These are phyloP conservation scores for Caenorhabditis imperialis DNA, from an alignment of 2,888 invertebrate genomes.

Conservation along the genomic window DNA sequence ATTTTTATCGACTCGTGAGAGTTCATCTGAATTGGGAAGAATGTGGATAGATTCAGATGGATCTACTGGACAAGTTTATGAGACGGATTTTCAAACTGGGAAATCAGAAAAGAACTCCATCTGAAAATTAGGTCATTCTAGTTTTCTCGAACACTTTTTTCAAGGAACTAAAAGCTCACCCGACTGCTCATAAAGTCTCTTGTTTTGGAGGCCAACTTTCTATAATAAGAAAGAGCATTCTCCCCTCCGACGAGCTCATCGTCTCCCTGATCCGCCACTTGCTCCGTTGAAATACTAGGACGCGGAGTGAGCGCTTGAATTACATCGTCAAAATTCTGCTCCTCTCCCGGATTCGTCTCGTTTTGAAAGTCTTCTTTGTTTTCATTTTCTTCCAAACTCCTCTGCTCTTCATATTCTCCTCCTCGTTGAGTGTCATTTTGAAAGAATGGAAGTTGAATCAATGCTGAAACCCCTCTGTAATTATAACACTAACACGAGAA, in stretches of 20 bases:
- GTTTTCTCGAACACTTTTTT: not conserved
- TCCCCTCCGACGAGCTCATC: conserved; percentile 32
- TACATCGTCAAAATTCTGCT: no score
- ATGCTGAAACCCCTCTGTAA: no score
- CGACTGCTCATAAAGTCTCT: conserved; percentile 8
- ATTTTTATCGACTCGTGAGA: conserved; percentile 12
- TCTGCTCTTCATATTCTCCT: no score
- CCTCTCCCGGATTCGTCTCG: not conserved
- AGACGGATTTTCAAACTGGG: no score
- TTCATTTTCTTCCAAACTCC: no score
- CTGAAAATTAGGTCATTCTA: no score
- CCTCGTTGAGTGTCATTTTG: conserved; percentile 2
- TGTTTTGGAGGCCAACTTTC: conserved; percentile 9
- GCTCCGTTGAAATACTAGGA: not conserved
- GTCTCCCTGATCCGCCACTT: conserved; percentile 27
- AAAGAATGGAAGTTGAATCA: conserved; percentile 25
- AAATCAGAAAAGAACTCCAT: no score
- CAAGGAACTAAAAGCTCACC: conserved; percentile 12
- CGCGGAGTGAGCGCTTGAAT: conserved; percentile 1
- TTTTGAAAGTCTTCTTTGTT: not conserved
- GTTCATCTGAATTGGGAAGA: conserved; percentile 12
- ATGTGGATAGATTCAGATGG: no score
- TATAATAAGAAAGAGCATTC: conserved; percentile 25
- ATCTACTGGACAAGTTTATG: not conserved
- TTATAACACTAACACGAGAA: not conserved